Base-by-base conservation (phyloP, 2,797 vertebrate genomes). In the Neosalanx taihuensis region DNA sequence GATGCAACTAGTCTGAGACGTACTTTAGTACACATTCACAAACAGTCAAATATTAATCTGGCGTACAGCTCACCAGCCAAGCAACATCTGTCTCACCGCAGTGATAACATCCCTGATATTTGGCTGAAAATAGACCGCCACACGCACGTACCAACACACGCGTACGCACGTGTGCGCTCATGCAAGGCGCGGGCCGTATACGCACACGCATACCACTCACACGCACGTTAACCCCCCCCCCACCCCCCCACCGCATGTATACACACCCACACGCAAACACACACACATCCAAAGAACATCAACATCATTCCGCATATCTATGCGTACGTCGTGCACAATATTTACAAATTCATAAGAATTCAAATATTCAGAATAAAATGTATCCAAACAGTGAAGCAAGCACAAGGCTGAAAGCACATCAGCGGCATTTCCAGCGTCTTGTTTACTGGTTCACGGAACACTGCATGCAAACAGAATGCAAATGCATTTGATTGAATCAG, bases 401-500 rank as follows among this genome's bases (percentile, higher is more conserved):
- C 90, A 85, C 88, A 90, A 93, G 91, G 91, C 91, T 92, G 92
- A 93, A 92, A 93, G 92, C 90, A 92, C 92, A 93, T 93, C 92
- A 93, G 90, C 92, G 93, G 92, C 92, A 92, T 93, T 92, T 92
- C 84, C 89, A 87, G 90, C 88, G 91, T 90, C 91, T 93, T 93
- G 92, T 93, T 94, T 93, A 93, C 92, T 87, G 92, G 91, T 92
- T 92, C 92, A 92, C 88, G 91, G 90, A 91, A 92, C 92, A 90
- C 91, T 92, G 92, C 90, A 92, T 92, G 92, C 92, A 93, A 93
- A 93, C 92, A 92, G 90, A 93, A 93, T 94, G 93, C 92, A 94
- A 93, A 94, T 94, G 90, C 88, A 87, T 92, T 88, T 94, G 92
- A 94, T 94, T 93, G 92, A 93, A 94, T 94, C 93, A 94, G 93